These are phyloP conservation scores for Anguilla japonica DNA, from an alignment of 2,113 vertebrate species.

Conservation along the genomic window DNA sequence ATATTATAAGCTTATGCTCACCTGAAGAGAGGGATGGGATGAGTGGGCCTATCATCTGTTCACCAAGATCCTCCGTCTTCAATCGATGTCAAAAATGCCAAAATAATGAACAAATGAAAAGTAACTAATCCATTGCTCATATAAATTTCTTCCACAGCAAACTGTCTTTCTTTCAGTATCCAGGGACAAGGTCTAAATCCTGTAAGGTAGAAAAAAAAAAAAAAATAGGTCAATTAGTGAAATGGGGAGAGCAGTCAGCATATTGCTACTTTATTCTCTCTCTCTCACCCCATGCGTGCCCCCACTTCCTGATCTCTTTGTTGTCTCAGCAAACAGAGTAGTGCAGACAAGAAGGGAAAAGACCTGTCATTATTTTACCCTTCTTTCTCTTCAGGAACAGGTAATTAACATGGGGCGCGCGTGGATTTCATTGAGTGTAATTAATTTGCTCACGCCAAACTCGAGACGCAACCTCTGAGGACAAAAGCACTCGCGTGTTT, in stretches of 20 bases:
- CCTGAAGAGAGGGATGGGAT: not conserved
- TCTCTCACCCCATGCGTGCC: not conserved
- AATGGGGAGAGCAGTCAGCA: not conserved
- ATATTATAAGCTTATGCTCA: not conserved
- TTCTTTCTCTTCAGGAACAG: slow-evolving; percentile 4
- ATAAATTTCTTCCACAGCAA: not conserved
- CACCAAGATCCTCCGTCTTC: not conserved
- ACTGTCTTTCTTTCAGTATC: not conserved
- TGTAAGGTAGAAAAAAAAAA: not conserved
- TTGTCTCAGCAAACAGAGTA: slow-evolving; percentile 16
- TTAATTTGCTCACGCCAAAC: slow-evolving; percentile 27
- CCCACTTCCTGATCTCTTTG: not conserved
- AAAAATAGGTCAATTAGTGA: not conserved
- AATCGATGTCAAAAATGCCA: not conserved
- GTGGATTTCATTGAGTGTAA: slow-evolving; percentile 28
- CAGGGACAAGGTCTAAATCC: not conserved
- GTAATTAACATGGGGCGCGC: slow-evolving; percentile 18
- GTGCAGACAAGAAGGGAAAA: slow-evolving; percentile 12
- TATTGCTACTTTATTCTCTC: not conserved
- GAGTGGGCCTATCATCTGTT: not conserved
- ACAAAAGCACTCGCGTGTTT: not conserved
- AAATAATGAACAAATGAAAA: not conserved
- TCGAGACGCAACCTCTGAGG: not conserved
- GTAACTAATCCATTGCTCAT: slow-evolving; percentile 3
- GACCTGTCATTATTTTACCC: slow-evolving; percentile 26